A percentile compares a stretch with the other conserved stretches of the same genome.
Conservation (phyloP, 1,140 invertebrate genomes). For the Drosophila eugracilis region DNA sequence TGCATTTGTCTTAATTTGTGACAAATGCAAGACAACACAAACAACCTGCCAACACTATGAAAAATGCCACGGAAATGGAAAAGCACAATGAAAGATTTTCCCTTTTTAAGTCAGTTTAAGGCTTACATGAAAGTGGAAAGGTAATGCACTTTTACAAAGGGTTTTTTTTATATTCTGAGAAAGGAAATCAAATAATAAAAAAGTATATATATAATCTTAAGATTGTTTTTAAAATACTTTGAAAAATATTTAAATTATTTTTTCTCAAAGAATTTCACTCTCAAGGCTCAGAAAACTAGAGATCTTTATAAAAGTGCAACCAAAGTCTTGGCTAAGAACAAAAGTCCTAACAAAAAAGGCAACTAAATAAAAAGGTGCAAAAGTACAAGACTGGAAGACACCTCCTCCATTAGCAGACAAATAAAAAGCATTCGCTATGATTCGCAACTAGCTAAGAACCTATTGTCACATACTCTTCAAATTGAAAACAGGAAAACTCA, state of each 20-base stretch:
- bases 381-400: no score
- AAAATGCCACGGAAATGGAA: slow-evolving; percentile 20
- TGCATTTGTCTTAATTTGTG: slow-evolving; percentile 79
- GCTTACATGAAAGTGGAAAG: neutral
- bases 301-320: no score
- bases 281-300: no score
- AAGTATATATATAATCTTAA: no score
- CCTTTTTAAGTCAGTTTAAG: neutral
- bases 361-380: slow-evolving; percentile 7
- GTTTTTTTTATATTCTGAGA: no score
- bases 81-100: neutral
- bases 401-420: slow-evolving; percentile 28
- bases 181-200: no score
- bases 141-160: neutral
- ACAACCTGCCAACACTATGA: slow-evolving; percentile 36
- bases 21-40: slow-evolving; percentile 70
- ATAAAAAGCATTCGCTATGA: slow-evolving; percentile 5
- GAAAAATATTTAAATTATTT: no score
- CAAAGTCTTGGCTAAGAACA: slow-evolving; percentile 3
- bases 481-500: neutral
- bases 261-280: no score
- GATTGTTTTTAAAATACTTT: no score
- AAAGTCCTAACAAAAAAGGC: neutral
- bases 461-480: slow-evolving; percentile 18
- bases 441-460: slow-evolving; percentile 24